Evolutionary conservation across 1,140 invertebrate genomes (phyloP).

Genomic region (Mylabris phalerata): DNA sequence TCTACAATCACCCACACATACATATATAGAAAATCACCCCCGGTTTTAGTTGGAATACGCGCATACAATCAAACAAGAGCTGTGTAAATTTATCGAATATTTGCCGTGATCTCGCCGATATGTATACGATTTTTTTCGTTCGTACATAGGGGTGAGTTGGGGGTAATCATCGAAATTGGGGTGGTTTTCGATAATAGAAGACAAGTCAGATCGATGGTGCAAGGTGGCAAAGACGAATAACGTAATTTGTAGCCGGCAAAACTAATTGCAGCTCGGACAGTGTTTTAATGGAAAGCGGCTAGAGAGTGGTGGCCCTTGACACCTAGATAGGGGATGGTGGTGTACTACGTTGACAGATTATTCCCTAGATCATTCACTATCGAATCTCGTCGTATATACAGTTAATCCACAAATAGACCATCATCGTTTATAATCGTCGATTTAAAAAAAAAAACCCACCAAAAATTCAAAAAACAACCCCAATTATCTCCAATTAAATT

Average conservation of each 20-base stretch:
- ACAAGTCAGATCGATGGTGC: neutral
- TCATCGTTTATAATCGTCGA: too few species aligned
- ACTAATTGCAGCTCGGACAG: constrained; percentile 42
- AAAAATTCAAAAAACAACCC: too few species aligned
- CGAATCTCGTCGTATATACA: too few species aligned
- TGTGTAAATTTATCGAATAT: neutral
- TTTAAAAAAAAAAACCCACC: too few species aligned
- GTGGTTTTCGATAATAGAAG: too few species aligned
- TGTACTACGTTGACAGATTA: too few species aligned
- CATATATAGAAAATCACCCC: neutral
- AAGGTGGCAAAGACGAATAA: constrained; percentile 41
- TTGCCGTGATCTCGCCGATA: too few species aligned
- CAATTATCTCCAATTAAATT: too few species aligned
- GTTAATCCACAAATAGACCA: too few species aligned
- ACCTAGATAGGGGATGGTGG: constrained; percentile 22
- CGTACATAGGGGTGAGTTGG: too few species aligned
- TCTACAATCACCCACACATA: constrained; percentile 18
- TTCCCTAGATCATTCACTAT: neutral
- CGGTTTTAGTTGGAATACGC: neutral
- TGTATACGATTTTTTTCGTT: too few species aligned
- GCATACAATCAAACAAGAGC: constrained; percentile 1
- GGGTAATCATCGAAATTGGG: too few species aligned
- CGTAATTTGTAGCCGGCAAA: constrained; percentile 40
- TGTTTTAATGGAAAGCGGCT: constrained; percentile 42
- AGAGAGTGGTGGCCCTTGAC: constrained; percentile 31